Evolutionary conservation across 2,888 invertebrate genomes (phyloP).

Genomic region (Eubasilissa splendida): DNA sequence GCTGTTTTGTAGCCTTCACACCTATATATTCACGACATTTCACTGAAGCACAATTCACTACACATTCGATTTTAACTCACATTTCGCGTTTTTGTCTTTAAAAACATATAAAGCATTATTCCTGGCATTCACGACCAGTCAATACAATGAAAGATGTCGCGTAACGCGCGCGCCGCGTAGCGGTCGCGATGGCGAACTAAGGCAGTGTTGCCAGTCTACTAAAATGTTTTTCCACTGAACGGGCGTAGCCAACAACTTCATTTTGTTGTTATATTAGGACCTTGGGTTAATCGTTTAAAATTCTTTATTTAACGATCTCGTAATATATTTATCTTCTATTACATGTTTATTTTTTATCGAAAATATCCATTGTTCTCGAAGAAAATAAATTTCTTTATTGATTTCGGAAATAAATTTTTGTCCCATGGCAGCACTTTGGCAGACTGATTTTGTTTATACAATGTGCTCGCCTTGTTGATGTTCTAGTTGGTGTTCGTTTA

Average conservation of each 20-base stretch:
- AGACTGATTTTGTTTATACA: slow-evolving; percentile 54
- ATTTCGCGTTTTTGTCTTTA: slow-evolving; percentile 73
- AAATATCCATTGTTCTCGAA: neutral
- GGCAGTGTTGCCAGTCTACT: slow-evolving; percentile 66
- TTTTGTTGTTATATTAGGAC: neutral
- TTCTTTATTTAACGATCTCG: neutral
- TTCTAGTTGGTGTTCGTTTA: slow-evolving; percentile 29
- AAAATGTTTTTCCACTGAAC: slow-evolving; percentile 48
- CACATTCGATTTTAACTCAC: slow-evolving; percentile 69
- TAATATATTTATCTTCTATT: neutral
- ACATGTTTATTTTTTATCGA: neutral
- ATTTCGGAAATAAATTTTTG: slow-evolving; percentile 11
- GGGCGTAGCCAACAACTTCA: slow-evolving; percentile 48
- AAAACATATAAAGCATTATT: slow-evolving; percentile 79
- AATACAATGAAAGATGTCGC: slow-evolving; percentile 83
- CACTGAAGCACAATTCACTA: slow-evolving; percentile 72
- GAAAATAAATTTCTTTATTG: neutral
- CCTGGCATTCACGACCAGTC: slow-evolving; percentile 77
- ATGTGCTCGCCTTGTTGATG: slow-evolving; percentile 53
- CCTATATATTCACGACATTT: slow-evolving; percentile 72
- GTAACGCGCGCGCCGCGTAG: slow-evolving; percentile 75
- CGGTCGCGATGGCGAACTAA: slow-evolving; percentile 74
- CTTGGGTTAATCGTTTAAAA: neutral
- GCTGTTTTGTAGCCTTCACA: slow-evolving; percentile 72
- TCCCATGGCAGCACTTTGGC: slow-evolving; percentile 35